A percentile compares a stretch with the other conserved stretches of the same genome.
These are phyloP conservation scores for Exocentrus adspersus DNA, from an alignment of 2,888 invertebrate species.

Conservation along the genomic window DNA sequence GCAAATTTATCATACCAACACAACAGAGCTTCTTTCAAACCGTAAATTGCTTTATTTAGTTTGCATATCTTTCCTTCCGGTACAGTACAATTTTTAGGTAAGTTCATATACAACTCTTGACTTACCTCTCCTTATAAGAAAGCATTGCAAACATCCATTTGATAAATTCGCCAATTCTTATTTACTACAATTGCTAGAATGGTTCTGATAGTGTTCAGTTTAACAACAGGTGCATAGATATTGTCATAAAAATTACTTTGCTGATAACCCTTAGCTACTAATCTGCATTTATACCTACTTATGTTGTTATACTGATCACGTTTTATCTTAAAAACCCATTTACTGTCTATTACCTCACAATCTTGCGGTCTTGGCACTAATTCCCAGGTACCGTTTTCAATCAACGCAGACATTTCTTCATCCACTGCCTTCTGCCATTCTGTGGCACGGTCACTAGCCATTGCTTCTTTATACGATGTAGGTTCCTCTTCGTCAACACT, in stretches of 20 bases:
- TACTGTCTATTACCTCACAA: neutral
- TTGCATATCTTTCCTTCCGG: too few species aligned
- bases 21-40: too few species aligned
- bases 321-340: neutral
- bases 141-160: neutral
- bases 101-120: neutral
- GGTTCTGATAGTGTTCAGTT: too few species aligned
- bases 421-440: neutral
- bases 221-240: neutral
- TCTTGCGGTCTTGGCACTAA: neutral
- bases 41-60: too few species aligned
- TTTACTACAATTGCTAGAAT: neutral
- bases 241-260: neutral
- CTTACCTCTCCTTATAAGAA: neutral
- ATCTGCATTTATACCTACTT: neutral
- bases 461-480: neutral
- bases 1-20: neutral
- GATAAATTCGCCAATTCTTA: neutral
- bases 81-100: neutral
- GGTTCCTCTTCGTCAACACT: too few species aligned
- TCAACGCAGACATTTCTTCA: neutral
- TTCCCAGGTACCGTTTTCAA: neutral
- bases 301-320: neutral
- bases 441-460: neutral
- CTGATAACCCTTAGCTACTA: neutral